Evolutionary conservation across 2,797 vertebrate genomes (phyloP).

Genomic region (Anguilla anguilla): DNA sequence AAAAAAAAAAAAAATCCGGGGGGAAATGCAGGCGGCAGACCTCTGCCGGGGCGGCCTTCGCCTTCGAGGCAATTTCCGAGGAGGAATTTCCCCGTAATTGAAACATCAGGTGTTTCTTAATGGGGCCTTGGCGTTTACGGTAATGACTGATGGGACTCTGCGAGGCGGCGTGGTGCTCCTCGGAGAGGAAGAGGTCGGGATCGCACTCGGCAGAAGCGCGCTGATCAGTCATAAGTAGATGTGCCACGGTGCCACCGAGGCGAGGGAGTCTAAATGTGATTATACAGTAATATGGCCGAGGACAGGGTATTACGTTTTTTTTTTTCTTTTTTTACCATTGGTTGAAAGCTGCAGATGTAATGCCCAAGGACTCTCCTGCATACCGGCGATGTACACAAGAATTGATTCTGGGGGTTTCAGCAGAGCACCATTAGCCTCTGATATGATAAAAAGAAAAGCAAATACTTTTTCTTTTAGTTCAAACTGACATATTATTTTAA

Average conservation of each 20-base stretch:
- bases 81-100: background rate
- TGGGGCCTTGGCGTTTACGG: background rate
- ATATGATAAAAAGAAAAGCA: background rate
- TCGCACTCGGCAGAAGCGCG: background rate
- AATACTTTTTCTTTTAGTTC: background rate
- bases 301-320: background rate
- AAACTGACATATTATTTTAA: background rate
- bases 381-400: background rate
- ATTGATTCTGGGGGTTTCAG: background rate
- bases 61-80: conserved; percentile 11
- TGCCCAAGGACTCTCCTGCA: background rate
- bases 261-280: background rate
- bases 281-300: background rate
- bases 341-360: background rate
- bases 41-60: background rate
- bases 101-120: conserved; percentile 18
- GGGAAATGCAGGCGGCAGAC: background rate
- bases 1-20: background rate
- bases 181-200: background rate
- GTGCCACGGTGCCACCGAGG: background rate
- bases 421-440: background rate
- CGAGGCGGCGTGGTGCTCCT: background rate
- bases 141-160: conserved; percentile 10
- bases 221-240: background rate
- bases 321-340: background rate